Conservation (phyloP, 1,140 invertebrate genomes). For the Heliconius melpomene region DNA sequence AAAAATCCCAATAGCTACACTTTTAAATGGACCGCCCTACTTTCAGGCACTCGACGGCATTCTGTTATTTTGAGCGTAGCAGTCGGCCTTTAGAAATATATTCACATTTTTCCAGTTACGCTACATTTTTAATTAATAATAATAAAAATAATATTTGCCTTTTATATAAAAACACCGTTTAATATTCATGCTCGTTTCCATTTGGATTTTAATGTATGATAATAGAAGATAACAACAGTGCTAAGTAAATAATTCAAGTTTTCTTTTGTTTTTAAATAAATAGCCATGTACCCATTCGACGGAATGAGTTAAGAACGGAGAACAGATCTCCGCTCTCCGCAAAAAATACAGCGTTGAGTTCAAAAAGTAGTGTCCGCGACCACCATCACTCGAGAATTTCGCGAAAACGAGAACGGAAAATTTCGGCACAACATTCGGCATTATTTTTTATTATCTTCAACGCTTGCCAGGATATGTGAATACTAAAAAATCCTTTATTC, state of each 20-base stretch:
- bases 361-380: too few species aligned
- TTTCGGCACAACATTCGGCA: too few species aligned
- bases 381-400: too few species aligned
- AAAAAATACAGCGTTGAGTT: too few species aligned
- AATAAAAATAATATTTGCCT: neutral
- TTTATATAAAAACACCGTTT: neutral
- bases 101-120: neutral
- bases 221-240: too few species aligned
- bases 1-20: constrained; percentile 26
- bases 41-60: constrained; percentile 20
- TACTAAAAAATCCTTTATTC: too few species aligned
- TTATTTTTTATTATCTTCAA: too few species aligned
- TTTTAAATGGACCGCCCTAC: constrained; percentile 27
- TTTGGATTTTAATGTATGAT: neutral
- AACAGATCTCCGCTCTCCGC: too few species aligned
- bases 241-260: neutral
- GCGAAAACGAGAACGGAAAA: too few species aligned
- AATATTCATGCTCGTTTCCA: constrained; percentile 5
- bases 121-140: constrained; percentile 7
- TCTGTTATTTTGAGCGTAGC: constrained; percentile 20
- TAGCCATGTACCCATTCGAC: neutral
- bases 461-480: too few species aligned
- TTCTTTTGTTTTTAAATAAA: neutral
- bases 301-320: too few species aligned
- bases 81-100: constrained; percentile 8